These are phyloP conservation scores for Beaufortia kweichowensis DNA, from an alignment of 2,113 vertebrate genomes.

Conservation along the genomic window DNA sequence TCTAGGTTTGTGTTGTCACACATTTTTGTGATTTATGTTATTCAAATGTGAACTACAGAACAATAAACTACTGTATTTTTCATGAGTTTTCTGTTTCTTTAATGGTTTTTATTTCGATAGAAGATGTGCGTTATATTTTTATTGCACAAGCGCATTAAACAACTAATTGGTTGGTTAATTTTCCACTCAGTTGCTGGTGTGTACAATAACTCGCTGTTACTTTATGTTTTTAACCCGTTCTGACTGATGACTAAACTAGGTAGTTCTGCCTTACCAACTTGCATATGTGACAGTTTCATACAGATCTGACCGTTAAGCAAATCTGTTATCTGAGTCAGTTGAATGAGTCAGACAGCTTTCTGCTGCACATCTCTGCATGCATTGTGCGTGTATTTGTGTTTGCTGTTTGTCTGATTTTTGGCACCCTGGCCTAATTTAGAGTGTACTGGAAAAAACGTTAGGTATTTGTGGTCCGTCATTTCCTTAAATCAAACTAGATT, in stretches of 20 bases:
- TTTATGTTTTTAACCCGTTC: slow-evolving; percentile 46
- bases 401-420: slow-evolving; percentile 19
- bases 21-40: slow-evolving; percentile 60
- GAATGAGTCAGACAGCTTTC: slow-evolving; percentile 15
- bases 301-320: slow-evolving; percentile 46
- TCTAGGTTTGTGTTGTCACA: not conserved
- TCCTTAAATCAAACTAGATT: slow-evolving; percentile 35
- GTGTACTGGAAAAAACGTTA: slow-evolving; percentile 39
- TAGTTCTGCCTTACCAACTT: slow-evolving; percentile 35
- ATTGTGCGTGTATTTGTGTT: not conserved
- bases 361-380: not conserved
- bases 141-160: too few species aligned
- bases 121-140: too few species aligned
- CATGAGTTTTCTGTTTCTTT: slow-evolving; percentile 38
- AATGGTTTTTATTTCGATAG: too few species aligned
- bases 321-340: slow-evolving; percentile 12
- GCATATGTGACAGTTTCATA: slow-evolving; percentile 47
- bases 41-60: slow-evolving; percentile 55
- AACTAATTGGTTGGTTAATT: not conserved
- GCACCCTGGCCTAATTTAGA: slow-evolving; percentile 17
- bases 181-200: not conserved
- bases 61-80: slow-evolving; percentile 70
- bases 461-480: slow-evolving; percentile 33
- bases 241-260: slow-evolving; percentile 44
- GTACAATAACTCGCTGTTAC: not conserved